A percentile compares a stretch with the other conserved stretches of the same genome.
Evolutionary conservation across 2,113 vertebrate genomes (phyloP).

Genomic region (Mormyrus iriodes): DNA sequence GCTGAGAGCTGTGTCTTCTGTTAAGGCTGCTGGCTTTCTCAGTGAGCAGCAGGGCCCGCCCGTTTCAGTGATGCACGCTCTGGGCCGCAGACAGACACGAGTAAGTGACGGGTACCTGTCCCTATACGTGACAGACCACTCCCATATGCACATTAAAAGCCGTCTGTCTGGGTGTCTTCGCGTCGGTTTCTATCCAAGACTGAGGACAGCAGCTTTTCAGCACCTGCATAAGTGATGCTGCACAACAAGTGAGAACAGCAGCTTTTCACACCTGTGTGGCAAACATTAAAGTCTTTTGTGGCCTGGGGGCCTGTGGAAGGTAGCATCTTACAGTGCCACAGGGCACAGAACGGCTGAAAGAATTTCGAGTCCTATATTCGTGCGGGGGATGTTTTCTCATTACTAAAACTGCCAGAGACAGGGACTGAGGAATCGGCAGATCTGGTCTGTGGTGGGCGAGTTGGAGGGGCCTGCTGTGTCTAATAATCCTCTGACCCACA

Average conservation of each 20-base stretch:
- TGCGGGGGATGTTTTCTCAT: background rate
- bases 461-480: background rate
- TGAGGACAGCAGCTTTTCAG: constrained; percentile 3
- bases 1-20: background rate
- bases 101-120: background rate
- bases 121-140: background rate
- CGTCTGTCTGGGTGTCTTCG: background rate
- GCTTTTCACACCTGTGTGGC: background rate
- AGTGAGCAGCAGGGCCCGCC: background rate
- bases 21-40: background rate
- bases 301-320: background rate
- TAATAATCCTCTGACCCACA: background rate
- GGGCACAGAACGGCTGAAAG: background rate
- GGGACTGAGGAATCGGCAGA: background rate
- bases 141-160: background rate
- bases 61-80: background rate
- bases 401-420: background rate
- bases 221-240: background rate
- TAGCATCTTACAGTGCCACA: background rate
- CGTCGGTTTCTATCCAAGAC: background rate
- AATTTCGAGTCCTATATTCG: background rate
- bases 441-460: background rate
- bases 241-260: background rate
- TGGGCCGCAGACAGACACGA: background rate
- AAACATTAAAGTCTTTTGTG: background rate